phyloP scores from a whole-genome alignment of 2,888 invertebrate species.

The Trissolcus brochymenae region DNA sequence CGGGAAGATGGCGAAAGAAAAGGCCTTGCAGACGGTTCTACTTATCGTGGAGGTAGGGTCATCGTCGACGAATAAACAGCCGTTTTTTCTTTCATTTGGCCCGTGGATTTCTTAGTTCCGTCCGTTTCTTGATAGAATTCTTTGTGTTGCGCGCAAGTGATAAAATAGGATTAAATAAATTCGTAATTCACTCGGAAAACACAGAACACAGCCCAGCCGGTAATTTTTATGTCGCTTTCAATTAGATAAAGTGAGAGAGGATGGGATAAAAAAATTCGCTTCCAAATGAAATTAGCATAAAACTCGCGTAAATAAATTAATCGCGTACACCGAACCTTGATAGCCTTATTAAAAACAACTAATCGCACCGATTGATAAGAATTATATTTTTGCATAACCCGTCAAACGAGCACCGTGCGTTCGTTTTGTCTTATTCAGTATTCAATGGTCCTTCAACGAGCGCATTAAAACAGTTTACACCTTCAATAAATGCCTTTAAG shows the following conservation, averaged over 20 bases:
- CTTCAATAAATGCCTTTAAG: constrained; percentile 24
- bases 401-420: constrained; percentile 22
- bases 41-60: constrained; percentile 42
- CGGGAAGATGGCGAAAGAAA: constrained; percentile 61
- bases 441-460: constrained; percentile 22
- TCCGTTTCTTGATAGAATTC: constrained; percentile 43
- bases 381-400: constrained; percentile 34
- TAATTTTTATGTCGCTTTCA: constrained; percentile 34
- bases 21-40: constrained; percentile 29
- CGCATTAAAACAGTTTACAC: constrained; percentile 40
- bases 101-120: constrained; percentile 34
- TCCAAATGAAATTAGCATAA: constrained; percentile 12
- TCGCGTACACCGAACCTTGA: constrained; percentile 5
- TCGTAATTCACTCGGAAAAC: constrained; percentile 26
- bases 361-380: constrained; percentile 33
- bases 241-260: constrained; percentile 21
- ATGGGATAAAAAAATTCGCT: constrained; percentile 2
- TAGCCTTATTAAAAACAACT: constrained; percentile 46
- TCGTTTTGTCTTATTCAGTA: constrained; percentile 21
- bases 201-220: constrained; percentile 9
- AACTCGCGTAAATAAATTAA: constrained; percentile 34
- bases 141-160: constrained; percentile 33
- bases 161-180: constrained; percentile 45
- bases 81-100: constrained; percentile 33
- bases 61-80: constrained; percentile 49